phyloP scores from a whole-genome alignment of 2,888 invertebrate species.

The Cyaniris semiargus region DNA sequence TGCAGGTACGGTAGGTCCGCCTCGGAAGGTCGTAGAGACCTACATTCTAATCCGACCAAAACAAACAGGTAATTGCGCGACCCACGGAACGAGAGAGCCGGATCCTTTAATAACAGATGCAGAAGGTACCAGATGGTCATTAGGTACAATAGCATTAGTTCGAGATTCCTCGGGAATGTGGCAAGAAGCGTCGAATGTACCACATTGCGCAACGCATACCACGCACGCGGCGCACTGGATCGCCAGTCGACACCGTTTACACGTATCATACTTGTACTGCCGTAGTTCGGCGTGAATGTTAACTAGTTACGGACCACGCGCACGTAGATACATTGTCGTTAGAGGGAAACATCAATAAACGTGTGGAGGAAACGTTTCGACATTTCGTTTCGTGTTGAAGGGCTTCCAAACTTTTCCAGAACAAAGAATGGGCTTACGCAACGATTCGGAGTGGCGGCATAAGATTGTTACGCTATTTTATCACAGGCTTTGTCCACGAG shows the following conservation, averaged over 20 bases:
- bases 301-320: conserved; percentile 11
- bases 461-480: not conserved
- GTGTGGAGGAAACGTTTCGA: conserved; percentile 7
- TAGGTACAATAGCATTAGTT: conserved; percentile 35
- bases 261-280: conserved; percentile 27
- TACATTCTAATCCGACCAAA: conserved; percentile 22
- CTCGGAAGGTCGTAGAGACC: not conserved
- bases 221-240: conserved; percentile 43
- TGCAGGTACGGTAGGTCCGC: conserved; percentile 9
- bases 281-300: conserved; percentile 21
- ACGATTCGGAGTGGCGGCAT: not conserved
- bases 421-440: not conserved
- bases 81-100: not conserved
- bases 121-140: conserved; percentile 4
- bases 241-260: conserved; percentile 22
- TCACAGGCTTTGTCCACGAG: not conserved
- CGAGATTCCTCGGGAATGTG: conserved; percentile 44
- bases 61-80: not conserved
- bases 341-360: conserved; percentile 13
- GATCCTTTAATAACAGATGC: conserved; percentile 1
- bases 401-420: conserved; percentile 13
- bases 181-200: conserved; percentile 49
- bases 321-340: conserved; percentile 7
- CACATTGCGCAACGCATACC: conserved; percentile 61
- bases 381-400: not conserved